Base-by-base conservation (phyloP, 2,797 vertebrate genomes). In the Rhynchonycteris naso region DNA sequence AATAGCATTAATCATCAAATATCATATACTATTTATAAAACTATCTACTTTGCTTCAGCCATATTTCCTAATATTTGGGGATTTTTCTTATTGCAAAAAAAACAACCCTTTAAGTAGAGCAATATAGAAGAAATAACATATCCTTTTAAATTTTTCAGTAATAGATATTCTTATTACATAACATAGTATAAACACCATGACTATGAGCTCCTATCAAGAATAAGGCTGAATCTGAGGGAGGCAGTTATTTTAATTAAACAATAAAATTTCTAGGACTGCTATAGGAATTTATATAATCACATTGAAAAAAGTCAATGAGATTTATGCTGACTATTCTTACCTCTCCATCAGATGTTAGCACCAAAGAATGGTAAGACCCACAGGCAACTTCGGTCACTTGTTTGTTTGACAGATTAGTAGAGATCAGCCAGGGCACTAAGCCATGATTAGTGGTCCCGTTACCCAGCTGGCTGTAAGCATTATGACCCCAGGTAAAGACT, bases 401-500 rank as follows among this genome's bases (percentile, higher is more conserved):
- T 98, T 99, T 99, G 98, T 98, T 99, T 24, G 99, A 98, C 92
- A 99, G 98, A 97, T 99, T 99, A 95, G 99, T 99, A 96, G 99
- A 99, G 88, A 99, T 99, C 85, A 99, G 98, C 81, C 99, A 99
- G 5, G 99, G 99, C 91, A 98, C 95, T 50, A 99, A 98, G 22
- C 99, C 99, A 5, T 99, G 99, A 97, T 99, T 99, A 87, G 99
- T 99, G 87, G 99, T 99, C 38, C 99, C 99, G 81, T 99, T 99
- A 79, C 99, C 99, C 91, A 99, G 97, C 96, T 99, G 99, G 97
- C 99, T 99, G 71, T 99, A 99, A 91, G 99, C 99, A 96, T 99
- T 99, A 97, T 99, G 99, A 65, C 99, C 99, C 99, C 99, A 99
- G 0, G 99, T 99, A 97, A 99, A 99, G 69, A 99, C 99, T 96